Evolutionary conservation across 2,797 vertebrate species (phyloP).

Genomic region (Chaetophractus vellerosus): DNA sequence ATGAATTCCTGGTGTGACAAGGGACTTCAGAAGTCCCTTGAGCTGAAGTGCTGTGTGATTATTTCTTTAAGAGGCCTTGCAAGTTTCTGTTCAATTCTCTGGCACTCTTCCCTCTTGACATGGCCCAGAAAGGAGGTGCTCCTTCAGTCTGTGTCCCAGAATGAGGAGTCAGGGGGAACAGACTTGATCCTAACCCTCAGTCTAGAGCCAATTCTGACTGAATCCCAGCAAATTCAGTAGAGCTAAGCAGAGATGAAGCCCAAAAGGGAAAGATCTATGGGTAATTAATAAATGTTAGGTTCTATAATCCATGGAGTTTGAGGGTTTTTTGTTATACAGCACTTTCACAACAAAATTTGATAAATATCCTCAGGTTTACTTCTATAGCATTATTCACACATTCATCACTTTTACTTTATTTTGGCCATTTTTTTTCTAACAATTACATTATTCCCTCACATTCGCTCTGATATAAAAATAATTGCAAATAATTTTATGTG

Average conservation of each 20-base stretch:
- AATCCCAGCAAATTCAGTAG: background rate
- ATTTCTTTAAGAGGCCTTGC: background rate
- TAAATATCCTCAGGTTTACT: background rate
- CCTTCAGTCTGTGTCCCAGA: background rate
- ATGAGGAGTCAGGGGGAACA: background rate
- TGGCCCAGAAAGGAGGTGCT: background rate
- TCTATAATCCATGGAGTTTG: background rate
- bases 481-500: slow-evolving; percentile 67
- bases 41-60: background rate
- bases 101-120: background rate
- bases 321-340: background rate
- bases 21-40: background rate
- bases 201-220: background rate
- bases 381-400: slow-evolving; percentile 68
- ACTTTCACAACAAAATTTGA: background rate
- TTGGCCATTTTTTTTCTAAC: slow-evolving; percentile 69
- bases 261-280: background rate
- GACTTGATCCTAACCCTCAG: background rate
- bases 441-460: slow-evolving; percentile 51
- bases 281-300: background rate
- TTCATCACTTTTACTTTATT: slow-evolving; percentile 37
- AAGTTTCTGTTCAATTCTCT: background rate
- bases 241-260: background rate
- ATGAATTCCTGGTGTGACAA: background rate
- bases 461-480: slow-evolving; percentile 75